A percentile compares a stretch with the other conserved stretches of the same genome.
These are phyloP conservation scores for Onychostoma macrolepis DNA, from an alignment of 2,113 vertebrate genomes.

Conservation along the genomic window DNA sequence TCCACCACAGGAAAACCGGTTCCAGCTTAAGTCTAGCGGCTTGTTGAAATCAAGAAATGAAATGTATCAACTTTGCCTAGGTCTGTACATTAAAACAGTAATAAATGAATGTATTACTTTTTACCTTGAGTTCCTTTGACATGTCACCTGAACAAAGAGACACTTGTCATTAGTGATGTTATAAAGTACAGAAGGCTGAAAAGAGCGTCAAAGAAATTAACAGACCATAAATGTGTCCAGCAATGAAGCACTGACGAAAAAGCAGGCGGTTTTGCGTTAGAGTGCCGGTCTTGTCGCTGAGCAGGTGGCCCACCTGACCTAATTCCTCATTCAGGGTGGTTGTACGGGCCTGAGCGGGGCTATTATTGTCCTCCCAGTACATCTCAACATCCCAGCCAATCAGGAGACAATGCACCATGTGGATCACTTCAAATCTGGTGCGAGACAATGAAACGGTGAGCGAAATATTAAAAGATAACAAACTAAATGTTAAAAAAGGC, in stretches of 20 bases:
- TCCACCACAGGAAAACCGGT: slow-evolving; percentile 66
- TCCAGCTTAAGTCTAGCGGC: slow-evolving; percentile 76
- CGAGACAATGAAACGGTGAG: neutral
- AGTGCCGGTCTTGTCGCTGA: slow-evolving; percentile 96
- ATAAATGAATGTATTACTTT: neutral
- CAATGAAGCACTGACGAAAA: slow-evolving; percentile 91
- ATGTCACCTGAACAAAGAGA: slow-evolving; percentile 51
- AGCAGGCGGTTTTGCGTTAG: slow-evolving; percentile 90
- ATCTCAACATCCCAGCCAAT: slow-evolving; percentile 90
- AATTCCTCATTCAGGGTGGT: slow-evolving; percentile 88
- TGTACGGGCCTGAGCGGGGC: slow-evolving; percentile 82
- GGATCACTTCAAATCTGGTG: slow-evolving; percentile 85
- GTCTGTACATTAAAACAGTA: neutral
- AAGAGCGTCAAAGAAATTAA: neutral
- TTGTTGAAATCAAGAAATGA: slow-evolving; percentile 54
- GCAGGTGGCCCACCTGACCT: slow-evolving; percentile 90
- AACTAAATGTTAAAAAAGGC: neutral
- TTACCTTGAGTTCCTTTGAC: slow-evolving; percentile 42
- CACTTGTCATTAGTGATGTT: neutral
- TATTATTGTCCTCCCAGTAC: slow-evolving; percentile 75
- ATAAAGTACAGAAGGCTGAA: neutral
- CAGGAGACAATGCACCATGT: slow-evolving; percentile 86
- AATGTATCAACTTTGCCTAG: no score
- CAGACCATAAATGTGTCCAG: slow-evolving; percentile 82
- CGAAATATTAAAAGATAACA: neutral